Evolutionary conservation across 2,797 vertebrate species (phyloP).

Genomic region (Mormyrops attenuatus): DNA sequence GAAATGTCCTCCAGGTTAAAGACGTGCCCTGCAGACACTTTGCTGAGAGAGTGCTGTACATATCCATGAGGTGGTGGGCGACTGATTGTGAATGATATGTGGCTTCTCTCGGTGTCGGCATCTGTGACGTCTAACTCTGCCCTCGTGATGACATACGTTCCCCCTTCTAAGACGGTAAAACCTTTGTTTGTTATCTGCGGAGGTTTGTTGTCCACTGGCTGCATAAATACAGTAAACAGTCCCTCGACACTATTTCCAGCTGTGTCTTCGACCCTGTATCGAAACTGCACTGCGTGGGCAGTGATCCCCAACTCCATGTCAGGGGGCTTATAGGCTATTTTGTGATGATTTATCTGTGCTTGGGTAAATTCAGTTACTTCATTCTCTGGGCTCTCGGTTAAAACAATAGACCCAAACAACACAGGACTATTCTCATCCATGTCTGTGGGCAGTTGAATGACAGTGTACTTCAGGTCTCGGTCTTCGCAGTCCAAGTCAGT

Average conservation of each 20-base stretch:
- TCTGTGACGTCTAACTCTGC: conserved; percentile 78
- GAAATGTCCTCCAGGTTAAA: conserved; percentile 78
- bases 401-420: conserved; percentile 71
- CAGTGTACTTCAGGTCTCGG: conserved; percentile 78
- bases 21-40: conserved; percentile 65
- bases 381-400: conserved; percentile 76
- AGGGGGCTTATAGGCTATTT: conserved; percentile 85
- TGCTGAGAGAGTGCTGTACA: conserved; percentile 64
- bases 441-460: conserved; percentile 77
- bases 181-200: conserved; percentile 90
- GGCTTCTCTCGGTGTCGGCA: conserved; percentile 73
- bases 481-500: conserved; percentile 91
- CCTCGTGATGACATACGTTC: conserved; percentile 67
- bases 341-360: conserved; percentile 95
- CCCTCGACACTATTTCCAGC: conserved; percentile 74
- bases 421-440: conserved; percentile 80
- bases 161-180: conserved; percentile 75
- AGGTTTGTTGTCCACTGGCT: conserved; percentile 90
- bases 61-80: conserved; percentile 77
- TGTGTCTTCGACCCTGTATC: conserved; percentile 78
- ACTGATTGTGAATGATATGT: conserved; percentile 77
- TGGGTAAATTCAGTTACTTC: conserved; percentile 84
- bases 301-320: conserved; percentile 88
- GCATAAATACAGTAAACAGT: conserved; percentile 78
- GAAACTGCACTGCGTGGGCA: conserved; percentile 80